Evolutionary conservation across 2,113 vertebrate species (phyloP).

Genomic region (Barnardius zonarius): DNA sequence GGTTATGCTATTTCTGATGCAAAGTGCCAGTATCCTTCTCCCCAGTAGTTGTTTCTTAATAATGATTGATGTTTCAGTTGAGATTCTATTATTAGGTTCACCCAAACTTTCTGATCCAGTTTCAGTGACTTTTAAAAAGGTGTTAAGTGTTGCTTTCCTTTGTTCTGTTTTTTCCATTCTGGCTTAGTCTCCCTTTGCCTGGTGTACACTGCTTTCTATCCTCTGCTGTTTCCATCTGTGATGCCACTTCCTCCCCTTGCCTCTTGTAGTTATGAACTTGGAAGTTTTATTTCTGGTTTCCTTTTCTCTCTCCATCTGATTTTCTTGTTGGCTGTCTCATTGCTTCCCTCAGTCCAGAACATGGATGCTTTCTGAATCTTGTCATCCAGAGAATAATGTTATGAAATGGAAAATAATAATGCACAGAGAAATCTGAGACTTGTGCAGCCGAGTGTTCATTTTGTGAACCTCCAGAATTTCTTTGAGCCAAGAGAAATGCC

Average conservation of each 20-base stretch:
- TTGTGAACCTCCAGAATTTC: background rate
- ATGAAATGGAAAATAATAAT: background rate
- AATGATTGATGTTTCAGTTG: background rate
- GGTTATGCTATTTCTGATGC: background rate
- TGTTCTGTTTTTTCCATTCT: background rate
- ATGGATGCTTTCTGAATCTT: background rate
- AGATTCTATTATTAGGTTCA: background rate
- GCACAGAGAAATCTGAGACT: background rate
- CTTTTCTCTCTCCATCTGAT: background rate
- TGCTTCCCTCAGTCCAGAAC: background rate
- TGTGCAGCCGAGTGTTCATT: background rate
- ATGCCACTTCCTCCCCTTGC: background rate
- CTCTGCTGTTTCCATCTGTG: background rate
- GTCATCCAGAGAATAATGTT: background rate
- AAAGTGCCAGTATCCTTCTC: background rate
- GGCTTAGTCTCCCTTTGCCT: background rate
- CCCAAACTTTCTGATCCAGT: background rate
- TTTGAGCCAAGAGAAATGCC: background rate
- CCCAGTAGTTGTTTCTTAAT: background rate
- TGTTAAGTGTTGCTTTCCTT: background rate
- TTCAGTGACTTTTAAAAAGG: background rate
- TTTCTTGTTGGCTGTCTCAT: background rate
- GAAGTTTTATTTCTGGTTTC: background rate
- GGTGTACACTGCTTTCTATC: background rate
- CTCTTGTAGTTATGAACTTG: background rate